A percentile compares a stretch with the other conserved stretches of the same genome.
phyloP scores from a whole-genome alignment of 2,888 invertebrate genomes.

The Tetragnatha montana region DNA sequence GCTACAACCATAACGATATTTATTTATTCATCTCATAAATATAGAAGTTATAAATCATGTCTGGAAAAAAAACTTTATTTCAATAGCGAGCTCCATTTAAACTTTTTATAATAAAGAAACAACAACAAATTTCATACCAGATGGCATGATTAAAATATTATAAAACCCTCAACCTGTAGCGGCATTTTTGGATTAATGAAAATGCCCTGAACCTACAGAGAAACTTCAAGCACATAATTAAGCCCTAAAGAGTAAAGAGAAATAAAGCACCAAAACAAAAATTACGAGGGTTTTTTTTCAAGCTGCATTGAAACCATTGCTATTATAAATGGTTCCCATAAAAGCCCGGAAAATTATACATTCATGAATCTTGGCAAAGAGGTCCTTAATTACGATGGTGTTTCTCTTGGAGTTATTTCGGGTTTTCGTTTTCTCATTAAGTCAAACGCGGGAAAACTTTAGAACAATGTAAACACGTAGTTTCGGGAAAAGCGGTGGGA shows the following conservation, averaged over 20 bases:
- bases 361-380: conserved; percentile 40
- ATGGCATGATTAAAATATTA: neutral
- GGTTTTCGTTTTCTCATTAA: conserved; percentile 43
- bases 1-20: too few relatives aligned
- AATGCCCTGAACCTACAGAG: conserved; percentile 7
- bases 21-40: too few relatives aligned
- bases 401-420: conserved; percentile 6
- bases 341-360: conserved; percentile 30
- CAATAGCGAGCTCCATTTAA: neutral
- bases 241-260: conserved; percentile 9
- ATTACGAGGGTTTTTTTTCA: neutral
- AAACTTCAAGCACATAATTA: conserved; percentile 5
- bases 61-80: neutral
- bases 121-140: neutral
- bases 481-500: neutral
- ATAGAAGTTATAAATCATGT: too few relatives aligned
- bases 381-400: conserved; percentile 26
- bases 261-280: conserved; percentile 15
- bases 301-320: conserved; percentile 26
- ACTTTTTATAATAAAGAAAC: neutral
- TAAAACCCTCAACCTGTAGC: neutral
- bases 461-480: conserved; percentile 20
- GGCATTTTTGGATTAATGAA: conserved; percentile 10
- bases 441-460: conserved; percentile 3
- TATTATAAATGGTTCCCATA: conserved; percentile 38